Percentiles rank a stretch among this genome's conserved stretches.
phyloP scores from a whole-genome alignment of 1,140 invertebrate species.

The Drosophila fuyamai region DNA sequence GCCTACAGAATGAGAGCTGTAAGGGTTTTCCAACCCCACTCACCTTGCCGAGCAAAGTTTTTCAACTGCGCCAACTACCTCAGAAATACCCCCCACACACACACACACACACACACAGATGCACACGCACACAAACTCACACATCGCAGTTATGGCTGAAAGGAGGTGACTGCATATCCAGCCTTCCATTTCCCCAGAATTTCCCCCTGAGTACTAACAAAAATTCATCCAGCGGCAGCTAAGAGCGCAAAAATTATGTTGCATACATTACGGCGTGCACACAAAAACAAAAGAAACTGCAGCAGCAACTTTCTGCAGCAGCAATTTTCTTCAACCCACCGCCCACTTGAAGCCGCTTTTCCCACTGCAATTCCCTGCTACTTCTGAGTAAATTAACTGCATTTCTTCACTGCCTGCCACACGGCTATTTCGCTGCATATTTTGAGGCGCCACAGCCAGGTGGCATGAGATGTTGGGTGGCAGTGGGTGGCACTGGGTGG shows the following conservation, averaged over 20 bases:
- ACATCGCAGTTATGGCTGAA: constrained; percentile 41
- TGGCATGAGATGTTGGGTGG: not conserved
- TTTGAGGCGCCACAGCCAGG: constrained; percentile 69
- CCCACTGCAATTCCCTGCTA: constrained; percentile 53
- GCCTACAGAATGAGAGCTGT: constrained; percentile 54
- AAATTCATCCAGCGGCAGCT: constrained; percentile 66
- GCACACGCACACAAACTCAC: constrained; percentile 13
- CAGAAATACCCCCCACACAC: constrained; percentile 53
- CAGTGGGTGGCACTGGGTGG: not conserved
- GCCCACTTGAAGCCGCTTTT: constrained; percentile 13
- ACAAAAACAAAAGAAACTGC: constrained; percentile 83
- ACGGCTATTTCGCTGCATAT: constrained; percentile 59
- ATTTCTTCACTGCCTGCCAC: constrained; percentile 73
- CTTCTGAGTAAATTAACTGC: constrained; percentile 83
- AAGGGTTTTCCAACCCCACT: constrained; percentile 29
- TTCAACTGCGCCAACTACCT: constrained; percentile 69
- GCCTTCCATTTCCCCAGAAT: constrained; percentile 23
- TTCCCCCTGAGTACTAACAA: constrained; percentile 65
- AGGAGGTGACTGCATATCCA: constrained; percentile 71
- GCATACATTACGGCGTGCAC: constrained; percentile 80
- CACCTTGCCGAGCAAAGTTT: constrained; percentile 65
- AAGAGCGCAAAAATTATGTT: constrained; percentile 79
- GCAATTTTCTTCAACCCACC: constrained; percentile 60
- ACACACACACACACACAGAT: constrained; percentile 28
- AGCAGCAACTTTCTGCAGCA: constrained; percentile 74